These are phyloP conservation scores for Coptodon rendalli DNA, from an alignment of 2,113 vertebrate species.

Conservation along the genomic window DNA sequence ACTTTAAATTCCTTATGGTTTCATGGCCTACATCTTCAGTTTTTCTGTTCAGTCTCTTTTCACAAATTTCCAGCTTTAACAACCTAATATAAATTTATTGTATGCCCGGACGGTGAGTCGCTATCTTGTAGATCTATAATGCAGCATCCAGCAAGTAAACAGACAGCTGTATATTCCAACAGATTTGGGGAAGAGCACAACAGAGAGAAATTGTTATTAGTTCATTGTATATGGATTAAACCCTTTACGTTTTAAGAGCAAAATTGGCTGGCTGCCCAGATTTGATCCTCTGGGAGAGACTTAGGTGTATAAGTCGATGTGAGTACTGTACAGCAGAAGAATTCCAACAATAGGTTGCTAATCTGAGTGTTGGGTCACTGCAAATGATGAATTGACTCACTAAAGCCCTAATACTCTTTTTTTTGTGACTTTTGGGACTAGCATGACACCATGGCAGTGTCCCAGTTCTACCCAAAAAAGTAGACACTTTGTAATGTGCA, in stretches of 20 bases:
- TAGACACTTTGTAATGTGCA: background rate
- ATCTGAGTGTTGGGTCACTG: background rate
- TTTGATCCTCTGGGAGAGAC: background rate
- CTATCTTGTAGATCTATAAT: background rate
- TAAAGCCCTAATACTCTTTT: background rate
- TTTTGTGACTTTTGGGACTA: background rate
- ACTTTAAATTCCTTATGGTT: background rate
- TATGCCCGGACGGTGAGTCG: background rate
- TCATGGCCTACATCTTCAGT: background rate
- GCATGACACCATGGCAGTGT: background rate
- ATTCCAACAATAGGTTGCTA: background rate
- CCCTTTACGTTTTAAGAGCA: background rate
- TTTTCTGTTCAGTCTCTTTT: background rate
- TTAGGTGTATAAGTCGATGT: background rate
- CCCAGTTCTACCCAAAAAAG: background rate
- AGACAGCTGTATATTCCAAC: background rate
- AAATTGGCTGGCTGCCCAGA: background rate
- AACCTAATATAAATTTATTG: background rate
- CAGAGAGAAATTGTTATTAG: background rate
- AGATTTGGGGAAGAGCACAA: background rate
- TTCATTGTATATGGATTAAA: background rate
- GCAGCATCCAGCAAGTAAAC: background rate
- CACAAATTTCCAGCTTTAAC: background rate
- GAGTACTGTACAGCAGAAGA: background rate
- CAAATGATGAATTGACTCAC: slow-evolving; percentile 7